A percentile compares a stretch with the other conserved stretches of the same genome.
These are phyloP conservation scores for Corythornis madagascariensis DNA, from an alignment of 2,113 vertebrate species.

Conservation along the genomic window DNA sequence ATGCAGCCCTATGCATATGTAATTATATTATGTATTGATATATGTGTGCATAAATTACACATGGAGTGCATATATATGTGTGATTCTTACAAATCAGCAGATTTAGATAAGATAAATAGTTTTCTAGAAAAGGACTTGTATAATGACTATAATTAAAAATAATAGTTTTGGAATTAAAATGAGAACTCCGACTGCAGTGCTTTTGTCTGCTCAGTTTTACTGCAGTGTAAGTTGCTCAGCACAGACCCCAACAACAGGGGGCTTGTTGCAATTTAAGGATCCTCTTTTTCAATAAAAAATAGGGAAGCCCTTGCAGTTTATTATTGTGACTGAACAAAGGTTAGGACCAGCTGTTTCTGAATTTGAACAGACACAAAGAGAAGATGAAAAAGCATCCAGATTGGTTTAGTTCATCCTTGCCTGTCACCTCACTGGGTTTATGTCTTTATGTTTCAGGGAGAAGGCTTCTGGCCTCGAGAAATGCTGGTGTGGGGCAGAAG, in stretches of 20 bases:
- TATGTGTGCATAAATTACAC: background rate
- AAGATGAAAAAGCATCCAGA: background rate
- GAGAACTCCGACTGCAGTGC: background rate
- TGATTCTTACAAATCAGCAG: background rate
- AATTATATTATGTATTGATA: background rate
- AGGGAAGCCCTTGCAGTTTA: background rate
- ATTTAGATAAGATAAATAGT: conserved; percentile 33
- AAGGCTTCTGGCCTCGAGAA: background rate
- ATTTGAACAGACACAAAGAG: background rate
- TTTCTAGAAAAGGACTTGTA: background rate
- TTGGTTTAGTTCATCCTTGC: background rate
- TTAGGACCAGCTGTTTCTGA: background rate
- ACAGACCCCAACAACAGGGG: background rate
- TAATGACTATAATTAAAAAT: conserved; percentile 26
- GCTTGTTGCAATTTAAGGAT: background rate
- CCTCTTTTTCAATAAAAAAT: background rate
- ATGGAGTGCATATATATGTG: background rate
- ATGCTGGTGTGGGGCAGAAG: background rate
- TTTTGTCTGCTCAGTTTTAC: background rate
- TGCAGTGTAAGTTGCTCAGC: background rate
- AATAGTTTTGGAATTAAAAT: conserved; percentile 12
- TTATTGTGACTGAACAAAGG: background rate
- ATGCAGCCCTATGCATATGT: background rate
- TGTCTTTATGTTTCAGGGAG: background rate
- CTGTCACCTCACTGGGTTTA: background rate